Evolutionary conservation across 2,113 vertebrate species (phyloP).

Genomic region (Willisornis vidua): DNA sequence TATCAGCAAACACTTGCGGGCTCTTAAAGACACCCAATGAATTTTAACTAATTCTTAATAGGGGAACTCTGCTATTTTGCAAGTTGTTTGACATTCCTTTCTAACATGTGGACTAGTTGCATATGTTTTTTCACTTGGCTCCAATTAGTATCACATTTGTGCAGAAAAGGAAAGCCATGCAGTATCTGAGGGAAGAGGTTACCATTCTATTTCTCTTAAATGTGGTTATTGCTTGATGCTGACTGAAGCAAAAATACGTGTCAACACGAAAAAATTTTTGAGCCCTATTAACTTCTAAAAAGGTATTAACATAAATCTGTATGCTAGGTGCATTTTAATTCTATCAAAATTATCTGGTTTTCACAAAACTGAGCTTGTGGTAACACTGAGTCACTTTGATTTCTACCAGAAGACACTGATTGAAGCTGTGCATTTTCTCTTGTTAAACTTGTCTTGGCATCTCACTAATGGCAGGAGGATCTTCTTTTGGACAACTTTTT

Average conservation of each 20-base stretch:
- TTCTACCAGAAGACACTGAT: background rate
- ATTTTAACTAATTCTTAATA: slow-evolving; percentile 15
- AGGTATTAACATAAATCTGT: background rate
- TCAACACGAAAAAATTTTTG: background rate
- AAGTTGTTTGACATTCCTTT: slow-evolving; percentile 5
- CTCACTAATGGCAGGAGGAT: background rate
- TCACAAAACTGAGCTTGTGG: background rate
- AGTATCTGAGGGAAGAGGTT: background rate
- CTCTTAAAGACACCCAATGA: background rate
- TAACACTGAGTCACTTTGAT: background rate
- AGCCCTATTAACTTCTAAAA: background rate
- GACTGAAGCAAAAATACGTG: background rate
- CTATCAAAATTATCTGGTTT: background rate
- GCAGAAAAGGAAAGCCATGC: background rate
- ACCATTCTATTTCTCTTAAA: background rate
- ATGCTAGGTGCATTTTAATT: background rate
- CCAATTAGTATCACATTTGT: slow-evolving; percentile 21
- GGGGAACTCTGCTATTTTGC: background rate
- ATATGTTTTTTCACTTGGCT: slow-evolving; percentile 40
- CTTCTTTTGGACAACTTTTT: background rate
- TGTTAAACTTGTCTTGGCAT: background rate
- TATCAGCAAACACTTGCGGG: background rate
- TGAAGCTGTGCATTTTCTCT: background rate
- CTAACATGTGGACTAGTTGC: background rate
- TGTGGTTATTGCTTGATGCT: background rate